phyloP scores from a whole-genome alignment of 2,888 invertebrate genomes.

The Aromia moschata region DNA sequence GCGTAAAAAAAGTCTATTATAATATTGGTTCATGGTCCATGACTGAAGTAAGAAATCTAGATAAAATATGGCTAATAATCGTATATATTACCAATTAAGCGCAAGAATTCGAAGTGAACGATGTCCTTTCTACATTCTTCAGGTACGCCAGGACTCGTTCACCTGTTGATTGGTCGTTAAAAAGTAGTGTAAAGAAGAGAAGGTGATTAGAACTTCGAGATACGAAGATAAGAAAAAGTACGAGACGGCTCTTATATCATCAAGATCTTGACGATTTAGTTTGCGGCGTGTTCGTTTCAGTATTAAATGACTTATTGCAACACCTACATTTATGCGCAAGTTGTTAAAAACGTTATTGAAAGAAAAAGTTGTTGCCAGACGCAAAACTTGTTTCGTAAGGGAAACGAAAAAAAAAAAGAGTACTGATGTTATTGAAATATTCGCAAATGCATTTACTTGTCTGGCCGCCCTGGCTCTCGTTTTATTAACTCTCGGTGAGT shows the following conservation, averaged over 20 bases:
- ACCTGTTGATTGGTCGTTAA: neutral
- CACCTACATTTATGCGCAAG: neutral
- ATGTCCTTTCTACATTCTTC: neutral
- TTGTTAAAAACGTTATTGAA: neutral
- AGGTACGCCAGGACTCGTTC: neutral
- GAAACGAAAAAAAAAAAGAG: neutral
- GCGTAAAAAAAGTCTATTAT: conserved; percentile 5
- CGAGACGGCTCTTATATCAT: no score
- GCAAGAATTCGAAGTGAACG: neutral
- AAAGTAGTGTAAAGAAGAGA: neutral
- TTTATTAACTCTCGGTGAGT: no score
- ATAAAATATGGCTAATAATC: neutral
- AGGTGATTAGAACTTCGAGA: neutral
- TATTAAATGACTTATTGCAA: neutral
- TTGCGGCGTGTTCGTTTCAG: no score
- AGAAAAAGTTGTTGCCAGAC: neutral
- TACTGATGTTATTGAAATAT: no score
- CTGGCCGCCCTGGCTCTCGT: no score
- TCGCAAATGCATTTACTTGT: no score
- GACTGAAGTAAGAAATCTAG: neutral
- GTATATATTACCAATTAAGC: neutral
- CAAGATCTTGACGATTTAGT: no score
- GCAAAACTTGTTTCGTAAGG: neutral
- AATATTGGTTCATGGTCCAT: conserved; percentile 1
- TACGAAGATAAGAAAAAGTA: neutral